phyloP scores from a whole-genome alignment of 2,797 vertebrate genomes.

The Pseudochirops cupreus region DNA sequence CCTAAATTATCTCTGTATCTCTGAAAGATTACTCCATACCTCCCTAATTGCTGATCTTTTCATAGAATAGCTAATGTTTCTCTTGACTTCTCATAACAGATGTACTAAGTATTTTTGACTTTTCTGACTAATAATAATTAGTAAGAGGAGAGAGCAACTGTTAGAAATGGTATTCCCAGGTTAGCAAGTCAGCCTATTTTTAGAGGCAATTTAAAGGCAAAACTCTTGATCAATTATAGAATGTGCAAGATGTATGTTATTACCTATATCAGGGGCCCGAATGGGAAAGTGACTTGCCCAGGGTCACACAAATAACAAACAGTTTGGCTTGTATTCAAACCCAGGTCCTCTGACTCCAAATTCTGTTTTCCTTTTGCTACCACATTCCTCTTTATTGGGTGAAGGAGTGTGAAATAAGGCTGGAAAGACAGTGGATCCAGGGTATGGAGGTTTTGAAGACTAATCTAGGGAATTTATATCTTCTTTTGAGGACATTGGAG shows the following conservation, averaged over 20 bases:
- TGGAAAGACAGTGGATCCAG: background rate
- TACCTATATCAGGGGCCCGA: background rate
- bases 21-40: conserved; percentile 47
- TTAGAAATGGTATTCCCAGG: conserved; percentile 70
- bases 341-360: background rate
- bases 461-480: background rate
- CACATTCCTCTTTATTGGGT: background rate
- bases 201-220: conserved; percentile 66
- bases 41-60: conserved; percentile 7
- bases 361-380: background rate
- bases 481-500: background rate
- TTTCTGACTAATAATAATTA: conserved; percentile 73
- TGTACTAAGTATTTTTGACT: conserved; percentile 58
- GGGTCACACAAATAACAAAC: background rate
- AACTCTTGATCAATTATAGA: conserved; percentile 51
- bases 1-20: conserved; percentile 52
- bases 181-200: conserved; percentile 75
- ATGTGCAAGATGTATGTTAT: conserved; percentile 13
- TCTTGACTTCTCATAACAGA: conserved; percentile 60
- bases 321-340: background rate
- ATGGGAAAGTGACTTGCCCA: background rate
- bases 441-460: background rate
- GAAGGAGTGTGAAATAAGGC: background rate
- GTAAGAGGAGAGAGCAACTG: conserved; percentile 67
- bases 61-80: conserved; percentile 48